Conservation (phyloP, 1,140 invertebrate species). For the Drosophila rufa region DNA sequence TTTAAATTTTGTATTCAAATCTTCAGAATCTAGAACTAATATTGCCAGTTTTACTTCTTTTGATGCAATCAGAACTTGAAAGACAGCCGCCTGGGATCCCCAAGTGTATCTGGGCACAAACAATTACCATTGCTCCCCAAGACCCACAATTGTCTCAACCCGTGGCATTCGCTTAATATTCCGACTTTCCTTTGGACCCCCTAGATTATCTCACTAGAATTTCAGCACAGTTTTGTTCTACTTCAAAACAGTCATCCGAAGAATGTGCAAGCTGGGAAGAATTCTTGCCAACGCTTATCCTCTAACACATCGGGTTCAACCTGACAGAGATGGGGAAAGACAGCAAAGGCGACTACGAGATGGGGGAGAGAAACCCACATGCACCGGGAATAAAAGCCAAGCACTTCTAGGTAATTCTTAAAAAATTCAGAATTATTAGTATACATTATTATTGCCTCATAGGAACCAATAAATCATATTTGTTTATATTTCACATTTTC, state of each 20-base stretch:
- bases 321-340: constrained; percentile 15
- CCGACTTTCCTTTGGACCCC: constrained; percentile 28
- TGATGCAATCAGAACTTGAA: constrained; percentile 20
- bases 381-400: not conserved
- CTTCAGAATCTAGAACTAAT: not conserved
- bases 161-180: constrained; percentile 25
- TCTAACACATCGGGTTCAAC: constrained; percentile 40
- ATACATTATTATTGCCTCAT: not conserved
- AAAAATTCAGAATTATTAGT: not conserved
- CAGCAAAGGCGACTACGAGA: not conserved
- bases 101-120: not conserved
- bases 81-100: constrained; percentile 20
- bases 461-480: not conserved
- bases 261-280: constrained; percentile 41
- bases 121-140: constrained; percentile 13
- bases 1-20: not conserved
- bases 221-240: constrained; percentile 46
- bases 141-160: constrained; percentile 32
- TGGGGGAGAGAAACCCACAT: constrained; percentile 15
- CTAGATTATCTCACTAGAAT: constrained; percentile 40
- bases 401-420: not conserved
- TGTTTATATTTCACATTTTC: not conserved
- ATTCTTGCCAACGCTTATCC: constrained; percentile 44
- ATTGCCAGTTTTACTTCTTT: not conserved
- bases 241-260: constrained; percentile 32